Evolutionary conservation across 2,797 vertebrate genomes (phyloP), one percentile per base, ranked within the genome.

Genomic region (Xenopus petersii): DNA sequence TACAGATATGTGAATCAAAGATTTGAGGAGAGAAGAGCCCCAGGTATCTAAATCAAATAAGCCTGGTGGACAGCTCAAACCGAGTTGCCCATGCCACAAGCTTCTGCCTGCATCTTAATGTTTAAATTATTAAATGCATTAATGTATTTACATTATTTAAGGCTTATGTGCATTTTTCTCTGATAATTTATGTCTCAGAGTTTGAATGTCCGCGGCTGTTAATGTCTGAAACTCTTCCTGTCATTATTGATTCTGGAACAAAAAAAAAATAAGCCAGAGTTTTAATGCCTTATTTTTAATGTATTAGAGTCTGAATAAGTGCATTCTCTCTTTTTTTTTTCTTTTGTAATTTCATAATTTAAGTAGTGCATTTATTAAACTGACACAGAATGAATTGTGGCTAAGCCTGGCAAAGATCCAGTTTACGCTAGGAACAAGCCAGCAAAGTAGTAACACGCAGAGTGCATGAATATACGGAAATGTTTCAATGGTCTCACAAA

Each of bases 281-380:
- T 96, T 94, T 93, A 93, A 95, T 95, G 93, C 89, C 91, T 93
- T 92, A 92, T 89, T 92, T 93, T 93, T 90, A 90, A 93, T 96
- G 94, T 98, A 98, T 97, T 98, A 98, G 95, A 95, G 94, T 94
- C 94, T 94, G 95, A 94, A 99, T 96, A 97, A 99, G 96, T 98
- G 95, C 97, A 98, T 98, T 98, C 96, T 98, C 94, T 97, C 36
- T 42, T 42, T 42, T 42, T 98, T 93, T 98, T 95, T 97, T 92
- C 94, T 96, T 95, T 96, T 97, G 96, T 95, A 98, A 98, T 97
- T 98, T 98, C 95, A 97, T 99, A 98, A 98, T 98, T 99, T 99
- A 98, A 97, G 97, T 94, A 94, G 93, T 96, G 95, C 96, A 98
- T 98, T 98, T 98, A 98, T 98, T 97, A 97, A 95, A 92, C 91